Conservation (phyloP, 2,113 vertebrate species). For the Psettodes erumei region DNA sequence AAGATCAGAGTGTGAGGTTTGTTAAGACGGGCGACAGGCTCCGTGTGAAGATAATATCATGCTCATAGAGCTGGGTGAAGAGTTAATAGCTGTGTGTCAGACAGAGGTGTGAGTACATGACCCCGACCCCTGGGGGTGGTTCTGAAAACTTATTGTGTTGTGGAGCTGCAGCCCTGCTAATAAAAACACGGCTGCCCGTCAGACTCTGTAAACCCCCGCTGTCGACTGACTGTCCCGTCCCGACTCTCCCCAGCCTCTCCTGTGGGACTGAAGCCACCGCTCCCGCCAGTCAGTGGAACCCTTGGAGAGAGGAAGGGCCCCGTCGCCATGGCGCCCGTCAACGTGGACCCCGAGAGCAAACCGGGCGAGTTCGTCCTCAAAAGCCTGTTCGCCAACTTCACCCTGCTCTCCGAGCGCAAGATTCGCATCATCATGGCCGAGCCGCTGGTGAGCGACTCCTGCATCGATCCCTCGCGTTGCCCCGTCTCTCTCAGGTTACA, state of each 20-base stretch:
- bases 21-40: background rate
- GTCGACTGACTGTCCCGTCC: background rate
- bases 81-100: background rate
- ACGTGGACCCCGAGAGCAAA: conserved; percentile 96
- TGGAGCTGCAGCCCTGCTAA: background rate
- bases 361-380: conserved; percentile 98
- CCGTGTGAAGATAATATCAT: background rate
- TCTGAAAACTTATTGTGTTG: too few relatives aligned
- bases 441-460: conserved; percentile 89
- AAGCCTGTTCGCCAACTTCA: conserved; percentile 98
- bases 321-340: conserved; percentile 93
- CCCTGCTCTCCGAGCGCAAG: conserved; percentile 94
- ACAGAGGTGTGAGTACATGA: background rate
- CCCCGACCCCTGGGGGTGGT: too few relatives aligned
- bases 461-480: background rate
- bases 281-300: conserved; percentile 86
- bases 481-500: conserved; percentile 27
- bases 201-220: too few relatives aligned
- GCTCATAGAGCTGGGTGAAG: background rate
- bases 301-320: conserved; percentile 92
- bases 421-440: conserved; percentile 99
- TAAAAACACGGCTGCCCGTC: too few relatives aligned
- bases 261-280: conserved; percentile 90
- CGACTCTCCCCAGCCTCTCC: conserved; percentile 88
- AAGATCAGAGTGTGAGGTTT: background rate